These are phyloP conservation scores for Strix aluco DNA, from an alignment of 2,113 vertebrate species.

Conservation along the genomic window DNA sequence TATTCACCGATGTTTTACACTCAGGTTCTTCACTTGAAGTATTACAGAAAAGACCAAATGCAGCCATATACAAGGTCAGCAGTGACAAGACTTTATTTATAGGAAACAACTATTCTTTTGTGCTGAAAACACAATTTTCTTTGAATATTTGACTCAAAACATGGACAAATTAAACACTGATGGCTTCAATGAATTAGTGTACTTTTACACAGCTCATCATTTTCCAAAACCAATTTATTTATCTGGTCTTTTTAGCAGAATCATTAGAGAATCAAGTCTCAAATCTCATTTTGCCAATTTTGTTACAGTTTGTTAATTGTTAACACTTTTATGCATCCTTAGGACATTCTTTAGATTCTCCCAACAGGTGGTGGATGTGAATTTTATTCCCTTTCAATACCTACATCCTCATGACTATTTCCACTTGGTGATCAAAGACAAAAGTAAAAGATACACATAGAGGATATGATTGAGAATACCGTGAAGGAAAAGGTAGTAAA, in stretches of 20 bases:
- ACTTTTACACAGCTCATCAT: neutral
- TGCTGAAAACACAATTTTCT: neutral
- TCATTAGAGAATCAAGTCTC: neutral
- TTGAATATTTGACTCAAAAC: neutral
- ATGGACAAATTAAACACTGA: neutral
- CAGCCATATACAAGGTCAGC: neutral
- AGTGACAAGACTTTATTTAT: neutral
- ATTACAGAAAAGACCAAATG: neutral
- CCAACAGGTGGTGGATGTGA: neutral
- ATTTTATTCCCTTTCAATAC: neutral
- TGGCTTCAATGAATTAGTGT: neutral
- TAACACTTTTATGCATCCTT: neutral
- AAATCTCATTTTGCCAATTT: neutral
- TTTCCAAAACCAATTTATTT: neutral
- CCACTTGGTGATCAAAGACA: neutral
- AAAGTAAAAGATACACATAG: neutral
- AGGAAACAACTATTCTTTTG: neutral
- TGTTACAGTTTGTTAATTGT: neutral
- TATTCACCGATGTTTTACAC: neutral
- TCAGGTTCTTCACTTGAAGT: neutral
- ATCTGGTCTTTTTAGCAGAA: neutral
- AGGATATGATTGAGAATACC: neutral
- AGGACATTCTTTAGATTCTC: neutral
- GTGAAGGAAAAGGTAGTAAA: neutral
- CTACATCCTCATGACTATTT: neutral